Evolutionary conservation across 2,888 invertebrate species (phyloP), one percentile per base, ranked within the genome.

Genomic region (Deilephila elpenor): DNA sequence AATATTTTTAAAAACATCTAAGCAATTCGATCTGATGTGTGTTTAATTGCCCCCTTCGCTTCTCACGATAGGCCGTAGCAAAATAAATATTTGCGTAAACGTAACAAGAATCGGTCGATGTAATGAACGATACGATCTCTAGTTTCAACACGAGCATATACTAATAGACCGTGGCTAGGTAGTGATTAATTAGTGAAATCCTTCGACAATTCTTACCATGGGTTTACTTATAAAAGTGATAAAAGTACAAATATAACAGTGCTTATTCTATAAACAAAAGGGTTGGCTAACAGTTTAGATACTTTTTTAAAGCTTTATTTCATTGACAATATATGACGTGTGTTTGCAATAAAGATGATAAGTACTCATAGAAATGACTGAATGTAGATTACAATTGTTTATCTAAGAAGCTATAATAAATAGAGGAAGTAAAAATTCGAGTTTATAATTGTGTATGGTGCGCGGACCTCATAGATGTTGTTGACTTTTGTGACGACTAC

Each of bases 51-150:
- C 51, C 59, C 71, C 64, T 51, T 20, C 62, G 37, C 71, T 74
- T 71, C 74, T 71, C 71, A 67, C 74, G 74, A 59, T 71, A 67
- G 32, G 44, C 59, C 19, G 44, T 44, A 44, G 44, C 67, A 67
- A 67, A 67, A 67, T 67, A 67, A 67, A 67, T 74, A 74, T 73
- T 74, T 74, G 64, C 74, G 74, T 62, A 73, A 74, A 74, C 64
- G 44, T 73, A 71, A 64, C 71, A 74, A 74, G 71, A 73, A 59
- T 61, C 53, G 64, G 25, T 51, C 67, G 67, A 67, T 67, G 67
- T 67, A 67, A 67, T 67, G 25, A 67, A 67, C 67, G 67, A 67
- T 67, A 51, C 51, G 67, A 67, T 67, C 51, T 44, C 44, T 67
- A 67, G 67, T 67, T 67, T 51, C 67, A 67, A 44, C 44, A 67